Percentiles rank a stretch among this genome's conserved stretches.
phyloP scores from a whole-genome alignment of 2,888 invertebrate species.

The Metallyticus violacea region DNA sequence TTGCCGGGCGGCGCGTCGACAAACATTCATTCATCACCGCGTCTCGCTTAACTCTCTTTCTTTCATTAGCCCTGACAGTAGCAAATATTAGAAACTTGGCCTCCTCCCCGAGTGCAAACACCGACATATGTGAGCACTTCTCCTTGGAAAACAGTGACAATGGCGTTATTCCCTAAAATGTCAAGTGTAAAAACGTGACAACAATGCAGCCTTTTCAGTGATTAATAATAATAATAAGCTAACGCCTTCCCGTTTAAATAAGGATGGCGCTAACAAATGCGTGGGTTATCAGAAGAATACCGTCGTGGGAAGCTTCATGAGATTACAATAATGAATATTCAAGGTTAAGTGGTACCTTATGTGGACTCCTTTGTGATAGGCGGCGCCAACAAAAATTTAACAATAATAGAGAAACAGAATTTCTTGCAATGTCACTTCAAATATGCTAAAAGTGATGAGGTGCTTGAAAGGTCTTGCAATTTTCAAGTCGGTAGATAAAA shows the following conservation, averaged over 20 bases:
- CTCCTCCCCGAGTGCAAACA: neutral
- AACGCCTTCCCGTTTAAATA: neutral
- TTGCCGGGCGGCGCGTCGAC: neutral
- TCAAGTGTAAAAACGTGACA: neutral
- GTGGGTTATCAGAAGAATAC: neutral
- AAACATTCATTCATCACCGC: neutral
- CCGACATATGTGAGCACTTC: neutral
- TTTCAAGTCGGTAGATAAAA: no score
- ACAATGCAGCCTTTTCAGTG: neutral
- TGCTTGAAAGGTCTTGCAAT: no score
- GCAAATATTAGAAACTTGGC: neutral
- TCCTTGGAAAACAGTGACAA: neutral
- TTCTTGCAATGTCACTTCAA: no score
- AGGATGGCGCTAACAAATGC: neutral
- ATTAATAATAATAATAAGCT: no score
- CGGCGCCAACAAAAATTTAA: neutral
- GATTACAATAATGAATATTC: neutral
- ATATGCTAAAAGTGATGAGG: no score
- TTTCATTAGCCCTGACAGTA: neutral
- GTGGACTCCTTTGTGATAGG: no score
- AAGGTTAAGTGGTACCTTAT: neutral
- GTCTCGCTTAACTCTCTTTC: neutral
- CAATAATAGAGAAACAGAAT: neutral
- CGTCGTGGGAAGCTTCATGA: neutral
- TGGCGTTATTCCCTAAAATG: neutral